Evolutionary conservation across 2,888 invertebrate genomes (phyloP).

Genomic region (Timema cristinae): DNA sequence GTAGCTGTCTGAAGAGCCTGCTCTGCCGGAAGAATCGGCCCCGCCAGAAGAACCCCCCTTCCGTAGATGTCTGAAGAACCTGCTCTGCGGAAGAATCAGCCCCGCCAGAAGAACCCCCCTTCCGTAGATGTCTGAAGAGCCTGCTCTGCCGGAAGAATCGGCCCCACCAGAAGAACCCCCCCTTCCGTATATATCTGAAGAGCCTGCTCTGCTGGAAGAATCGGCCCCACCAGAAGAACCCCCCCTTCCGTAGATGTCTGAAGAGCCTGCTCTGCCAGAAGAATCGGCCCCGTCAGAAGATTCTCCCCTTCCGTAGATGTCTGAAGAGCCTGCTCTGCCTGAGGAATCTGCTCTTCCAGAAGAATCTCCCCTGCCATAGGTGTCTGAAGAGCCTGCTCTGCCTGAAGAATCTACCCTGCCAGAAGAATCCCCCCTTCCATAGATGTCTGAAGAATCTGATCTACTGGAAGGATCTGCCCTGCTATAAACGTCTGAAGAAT

Average conservation of each 20-base stretch:
- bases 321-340: too few relatives aligned
- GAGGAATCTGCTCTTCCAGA: background rate
- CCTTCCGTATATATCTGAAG: too few relatives aligned
- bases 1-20: conserved; percentile 1
- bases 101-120: background rate
- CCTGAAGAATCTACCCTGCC: background rate
- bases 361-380: background rate
- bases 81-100: background rate
- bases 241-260: too few relatives aligned
- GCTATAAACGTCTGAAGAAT: background rate
- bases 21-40: background rate
- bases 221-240: too few relatives aligned
- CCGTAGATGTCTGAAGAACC: background rate
- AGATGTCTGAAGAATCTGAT: background rate
- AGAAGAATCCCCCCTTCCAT: background rate
- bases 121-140: too few relatives aligned
- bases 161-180: too few relatives aligned
- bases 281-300: too few relatives aligned
- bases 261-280: too few relatives aligned
- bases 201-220: too few relatives aligned
- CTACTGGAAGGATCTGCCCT: background rate
- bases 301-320: too few relatives aligned
- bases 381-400: background rate
- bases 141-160: too few relatives aligned
- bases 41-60: background rate